Evolutionary conservation across 2,113 vertebrate species (phyloP).

Genomic region (Lonchura striata): DNA sequence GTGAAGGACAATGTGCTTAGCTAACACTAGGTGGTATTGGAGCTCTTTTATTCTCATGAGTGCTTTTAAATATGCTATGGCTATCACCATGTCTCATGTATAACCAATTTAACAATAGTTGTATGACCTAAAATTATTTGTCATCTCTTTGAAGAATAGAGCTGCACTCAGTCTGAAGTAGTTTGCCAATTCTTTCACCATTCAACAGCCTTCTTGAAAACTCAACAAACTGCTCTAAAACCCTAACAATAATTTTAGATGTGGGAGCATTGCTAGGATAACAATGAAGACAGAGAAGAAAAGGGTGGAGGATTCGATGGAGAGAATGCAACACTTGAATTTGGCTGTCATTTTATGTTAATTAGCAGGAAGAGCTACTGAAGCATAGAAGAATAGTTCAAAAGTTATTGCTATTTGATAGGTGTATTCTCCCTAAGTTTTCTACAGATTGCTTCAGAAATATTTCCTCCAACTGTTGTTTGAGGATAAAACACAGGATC

Average conservation of each 20-base stretch:
- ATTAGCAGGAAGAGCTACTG: background rate
- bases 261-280: background rate
- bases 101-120: background rate
- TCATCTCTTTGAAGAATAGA: background rate
- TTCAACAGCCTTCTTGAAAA: background rate
- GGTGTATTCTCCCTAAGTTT: background rate
- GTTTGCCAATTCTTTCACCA: background rate
- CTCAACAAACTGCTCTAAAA: background rate
- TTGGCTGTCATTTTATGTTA: background rate
- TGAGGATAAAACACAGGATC: background rate
- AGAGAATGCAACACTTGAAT: background rate
- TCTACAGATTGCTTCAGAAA: background rate
- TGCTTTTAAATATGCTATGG: background rate
- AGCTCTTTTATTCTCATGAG: background rate
- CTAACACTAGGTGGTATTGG: slow-evolving; percentile 66
- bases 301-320: background rate
- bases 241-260: background rate
- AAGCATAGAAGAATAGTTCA: background rate
- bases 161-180: background rate
- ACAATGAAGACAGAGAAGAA: background rate
- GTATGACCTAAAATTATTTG: background rate
- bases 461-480: background rate
- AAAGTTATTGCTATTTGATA: background rate
- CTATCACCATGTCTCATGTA: background rate
- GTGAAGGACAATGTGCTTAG: background rate